Percentiles rank a stretch among this genome's conserved stretches.
phyloP scores from a whole-genome alignment of 2,888 invertebrate genomes.

The Mechanitis messenoides region DNA sequence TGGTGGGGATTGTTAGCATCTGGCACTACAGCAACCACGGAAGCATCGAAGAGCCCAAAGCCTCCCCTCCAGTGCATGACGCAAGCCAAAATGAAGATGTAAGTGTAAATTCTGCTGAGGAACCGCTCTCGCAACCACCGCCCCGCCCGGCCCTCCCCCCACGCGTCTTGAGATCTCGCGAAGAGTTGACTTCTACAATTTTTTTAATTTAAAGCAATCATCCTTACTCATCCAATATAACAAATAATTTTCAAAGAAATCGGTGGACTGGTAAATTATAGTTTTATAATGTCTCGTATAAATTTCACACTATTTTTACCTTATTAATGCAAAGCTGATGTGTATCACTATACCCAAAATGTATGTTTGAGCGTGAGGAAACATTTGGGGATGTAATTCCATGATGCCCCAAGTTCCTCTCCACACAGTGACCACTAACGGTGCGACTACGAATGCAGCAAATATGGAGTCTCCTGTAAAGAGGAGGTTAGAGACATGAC shows the following conservation, averaged over 20 bases:
- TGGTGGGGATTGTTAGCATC: slow-evolving; percentile 47
- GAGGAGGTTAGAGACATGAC: neutral
- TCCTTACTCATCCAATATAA: too few species aligned
- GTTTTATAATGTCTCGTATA: too few species aligned
- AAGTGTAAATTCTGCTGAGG: slow-evolving; percentile 83
- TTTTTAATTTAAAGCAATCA: neutral
- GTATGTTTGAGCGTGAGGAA: slow-evolving; percentile 70
- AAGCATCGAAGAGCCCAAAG: slow-evolving; percentile 83
- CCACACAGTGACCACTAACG: slow-evolving; percentile 90
- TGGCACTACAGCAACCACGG: slow-evolving; percentile 71
- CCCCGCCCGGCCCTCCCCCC: slow-evolving; percentile 43
- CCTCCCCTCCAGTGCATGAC: slow-evolving; percentile 93
- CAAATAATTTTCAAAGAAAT: too few species aligned
- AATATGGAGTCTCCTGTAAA: slow-evolving; percentile 57
- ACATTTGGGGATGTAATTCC: slow-evolving; percentile 80
- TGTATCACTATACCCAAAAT: slow-evolving; percentile 74
- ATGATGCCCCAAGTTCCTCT: slow-evolving; percentile 88
- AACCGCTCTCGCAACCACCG: slow-evolving; percentile 56
- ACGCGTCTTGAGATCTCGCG: slow-evolving; percentile 50
- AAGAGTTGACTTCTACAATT: slow-evolving; percentile 49
- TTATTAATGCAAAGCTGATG: slow-evolving; percentile 69
- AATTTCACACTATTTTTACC: neutral
- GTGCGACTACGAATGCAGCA: slow-evolving; percentile 77
- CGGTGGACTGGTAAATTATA: too few species aligned
- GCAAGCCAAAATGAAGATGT: slow-evolving; percentile 84